Base-by-base conservation (phyloP, 2,113 vertebrate genomes). In the Lucifuga dentata region DNA sequence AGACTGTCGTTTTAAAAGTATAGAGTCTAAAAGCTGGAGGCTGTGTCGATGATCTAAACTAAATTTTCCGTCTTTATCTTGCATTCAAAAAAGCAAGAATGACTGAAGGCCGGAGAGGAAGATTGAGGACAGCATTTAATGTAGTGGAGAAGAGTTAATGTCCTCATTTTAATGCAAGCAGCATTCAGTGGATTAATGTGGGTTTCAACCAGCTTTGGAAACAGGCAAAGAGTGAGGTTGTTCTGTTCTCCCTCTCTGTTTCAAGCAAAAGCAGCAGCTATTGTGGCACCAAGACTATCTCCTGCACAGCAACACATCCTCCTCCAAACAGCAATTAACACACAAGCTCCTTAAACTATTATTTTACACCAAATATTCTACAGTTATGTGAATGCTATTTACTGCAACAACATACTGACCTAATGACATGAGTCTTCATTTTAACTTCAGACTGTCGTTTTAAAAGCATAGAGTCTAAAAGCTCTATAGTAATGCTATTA, bases 1-100 rank as follows among this genome's bases (percentile, higher is more conserved):
- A 50, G 53, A 59, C 55, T 4, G 38, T 78, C 56, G 58, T 53
- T 62, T 61, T 29, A 52, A 77, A 77, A 82, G n/a, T n/a, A 45
- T 71, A 43, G 50, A n/a, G 21, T 39, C 44, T 68, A 15, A 71
- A 71, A 19, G 68, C 74, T 69, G 20, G 12, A 63, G 46, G 65
- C 65, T 50, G 15, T 26, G 43, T 41, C 56, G 63, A 71, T 66
- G 29, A 35, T 71, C 58, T 20, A 46, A 76, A 80, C 80, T 72
- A 51, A 8, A 24, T 76, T 63, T 56, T 66, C 11, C 24, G n/a
- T 51, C 45, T 61, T 58, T 67, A 59, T 74, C 55, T 35, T 78
- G 39, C 43, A 67, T 77, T 72, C 49, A 65, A 51, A 68, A 53
- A 79, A 59, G 52, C 40, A 51, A 45, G 33, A 48, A 55, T 55